Base-by-base conservation (phyloP, 2,113 vertebrate species). In the Oenanthe oenanthe region DNA sequence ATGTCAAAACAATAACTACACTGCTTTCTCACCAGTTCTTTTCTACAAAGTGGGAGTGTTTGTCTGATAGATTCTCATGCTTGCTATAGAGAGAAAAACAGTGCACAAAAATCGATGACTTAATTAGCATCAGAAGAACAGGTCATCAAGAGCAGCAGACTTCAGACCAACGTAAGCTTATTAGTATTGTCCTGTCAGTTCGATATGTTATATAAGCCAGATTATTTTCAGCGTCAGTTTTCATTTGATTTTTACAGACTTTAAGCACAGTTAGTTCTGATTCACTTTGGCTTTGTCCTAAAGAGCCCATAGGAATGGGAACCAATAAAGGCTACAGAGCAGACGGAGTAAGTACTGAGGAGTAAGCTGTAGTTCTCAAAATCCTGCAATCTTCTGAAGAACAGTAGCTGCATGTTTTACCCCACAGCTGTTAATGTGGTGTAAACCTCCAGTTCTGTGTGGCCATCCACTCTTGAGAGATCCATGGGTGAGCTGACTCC, bases 101-200 rank as follows among this genome's bases (percentile, higher is more conserved):
- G 53, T 86, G 38, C 67, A 66, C 63, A 86, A 50, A 93, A 92
- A 96, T 92, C 53, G 2, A 54, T 88, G 17, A 31, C 61, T 95
- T 96, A 93, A 96, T 97, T 93, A 94, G 43, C 94, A 70, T 95
- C 57, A 84, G 77, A 93, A 74, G 93, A 97, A 56, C 73, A 85
- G 93, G 77, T 95, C 90, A 89, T 96, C 21, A 32, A 57, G 68
- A 96, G 54, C 88, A 89, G 63, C 90, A 93, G 92, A 92, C 77
- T 96, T 77, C 88, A 88, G 91, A 54, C 90, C 92, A 93, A 24
- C 1, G 9, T 84, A 80, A 50, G 76, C 82, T 95, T 92, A 95
- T 97, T 96, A 81, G 89, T 93, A 57, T 92, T 87, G 89, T 88
- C 82, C 93, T 91, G 53, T 92, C 88, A 85, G 82, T 91, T 93